phyloP scores from a whole-genome alignment of 1,140 invertebrate genomes.

The Cyclargus thomasi region DNA sequence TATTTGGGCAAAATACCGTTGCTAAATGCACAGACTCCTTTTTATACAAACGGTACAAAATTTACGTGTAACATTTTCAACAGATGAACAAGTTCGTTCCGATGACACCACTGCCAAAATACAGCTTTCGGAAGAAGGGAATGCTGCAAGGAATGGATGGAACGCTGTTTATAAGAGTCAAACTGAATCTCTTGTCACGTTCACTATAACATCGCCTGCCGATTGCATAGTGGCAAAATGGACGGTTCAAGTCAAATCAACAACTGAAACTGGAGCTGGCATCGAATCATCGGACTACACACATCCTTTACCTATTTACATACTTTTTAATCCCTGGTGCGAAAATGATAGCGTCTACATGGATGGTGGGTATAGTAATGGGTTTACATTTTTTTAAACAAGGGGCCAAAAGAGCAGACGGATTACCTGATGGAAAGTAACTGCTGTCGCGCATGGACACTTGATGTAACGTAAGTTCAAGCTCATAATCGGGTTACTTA shows the following conservation, averaged over 20 bases:
- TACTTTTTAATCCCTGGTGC: conserved; percentile 5
- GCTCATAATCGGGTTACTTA: too few species aligned
- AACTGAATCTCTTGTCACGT: neutral
- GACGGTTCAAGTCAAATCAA: neutral
- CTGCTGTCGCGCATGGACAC: too few species aligned
- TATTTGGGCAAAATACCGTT: too few species aligned
- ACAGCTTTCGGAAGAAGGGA: neutral
- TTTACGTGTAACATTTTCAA: neutral
- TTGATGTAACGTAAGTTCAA: too few species aligned
- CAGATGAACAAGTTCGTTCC: neutral
- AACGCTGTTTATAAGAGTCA: neutral
- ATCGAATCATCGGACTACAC: neutral
- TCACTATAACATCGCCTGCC: neutral
- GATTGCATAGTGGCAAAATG: neutral
- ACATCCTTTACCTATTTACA: neutral
- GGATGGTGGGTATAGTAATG: neutral
- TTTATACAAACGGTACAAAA: neutral
- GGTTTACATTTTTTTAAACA: too few species aligned
- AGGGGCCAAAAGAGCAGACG: too few species aligned
- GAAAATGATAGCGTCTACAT: neutral
- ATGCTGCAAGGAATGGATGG: neutral
- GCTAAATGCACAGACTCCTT: too few species aligned
- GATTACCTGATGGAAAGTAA: too few species aligned
- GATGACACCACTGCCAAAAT: neutral
- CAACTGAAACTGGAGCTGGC: neutral